Percentiles rank a stretch among this genome's conserved stretches.
phyloP scores from a whole-genome alignment of 2,113 vertebrate genomes.

The Lophura nycthemera region DNA sequence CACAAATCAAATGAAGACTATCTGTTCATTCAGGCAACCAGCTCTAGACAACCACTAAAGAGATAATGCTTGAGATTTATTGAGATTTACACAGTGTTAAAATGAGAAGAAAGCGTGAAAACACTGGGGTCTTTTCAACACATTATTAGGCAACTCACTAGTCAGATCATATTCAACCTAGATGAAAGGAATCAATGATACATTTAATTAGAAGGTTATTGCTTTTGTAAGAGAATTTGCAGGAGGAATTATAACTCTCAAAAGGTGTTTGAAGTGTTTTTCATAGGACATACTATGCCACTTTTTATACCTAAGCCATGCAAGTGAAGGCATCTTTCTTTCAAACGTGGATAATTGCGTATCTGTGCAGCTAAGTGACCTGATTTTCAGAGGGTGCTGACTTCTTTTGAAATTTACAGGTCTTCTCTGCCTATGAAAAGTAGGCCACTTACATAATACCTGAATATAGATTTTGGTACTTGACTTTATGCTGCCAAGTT shows the following conservation, averaged over 20 bases:
- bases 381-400: not conserved
- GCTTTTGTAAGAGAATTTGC: conserved; percentile 44
- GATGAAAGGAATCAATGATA: conserved; percentile 44
- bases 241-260: conserved; percentile 44
- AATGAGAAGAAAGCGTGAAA: conserved; percentile 32
- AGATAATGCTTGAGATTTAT: conserved; percentile 4
- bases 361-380: not conserved
- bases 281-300: not conserved
- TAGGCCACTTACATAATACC: not conserved
- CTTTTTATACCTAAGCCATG: not conserved
- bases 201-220: conserved; percentile 63
- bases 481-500: not conserved
- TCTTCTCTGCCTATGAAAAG: not conserved
- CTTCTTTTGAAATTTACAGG: not conserved
- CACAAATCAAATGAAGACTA: conserved; percentile 57
- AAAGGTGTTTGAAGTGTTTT: conserved; percentile 2
- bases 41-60: not conserved
- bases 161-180: not conserved
- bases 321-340: not conserved
- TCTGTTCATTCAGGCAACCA: not conserved
- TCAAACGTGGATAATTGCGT: not conserved
- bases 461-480: conserved; percentile 31
- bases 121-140: conserved; percentile 31
- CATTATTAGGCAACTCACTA: not conserved
- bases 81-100: not conserved